phyloP scores from a whole-genome alignment of 2,888 invertebrate species.

The Cyaniris semiargus region DNA sequence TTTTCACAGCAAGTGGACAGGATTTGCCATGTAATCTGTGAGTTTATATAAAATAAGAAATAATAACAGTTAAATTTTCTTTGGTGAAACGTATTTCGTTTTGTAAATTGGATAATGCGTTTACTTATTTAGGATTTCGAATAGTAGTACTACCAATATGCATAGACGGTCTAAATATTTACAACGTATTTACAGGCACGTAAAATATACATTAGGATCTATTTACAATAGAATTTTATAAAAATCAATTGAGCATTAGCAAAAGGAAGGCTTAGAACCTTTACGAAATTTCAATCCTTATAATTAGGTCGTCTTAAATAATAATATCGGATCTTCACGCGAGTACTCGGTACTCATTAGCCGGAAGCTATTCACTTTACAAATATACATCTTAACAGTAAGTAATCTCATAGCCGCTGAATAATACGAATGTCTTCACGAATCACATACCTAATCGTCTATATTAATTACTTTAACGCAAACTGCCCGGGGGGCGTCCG shows the following conservation, averaged over 20 bases:
- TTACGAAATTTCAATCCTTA: slow-evolving; percentile 63
- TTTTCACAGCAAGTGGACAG: neutral
- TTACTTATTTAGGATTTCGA: slow-evolving; percentile 17
- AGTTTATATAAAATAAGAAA: slow-evolving; percentile 35
- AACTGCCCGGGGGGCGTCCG: slow-evolving; percentile 55
- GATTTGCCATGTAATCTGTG: neutral
- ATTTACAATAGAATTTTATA: slow-evolving; percentile 67
- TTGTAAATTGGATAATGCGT: slow-evolving; percentile 30
- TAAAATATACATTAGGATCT: slow-evolving; percentile 47
- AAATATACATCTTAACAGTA: slow-evolving; percentile 73
- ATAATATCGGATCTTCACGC: slow-evolving; percentile 54
- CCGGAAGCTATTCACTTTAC: slow-evolving; percentile 58
- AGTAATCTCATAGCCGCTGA: slow-evolving; percentile 78
- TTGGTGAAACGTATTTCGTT: slow-evolving; percentile 53
- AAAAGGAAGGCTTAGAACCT: slow-evolving; percentile 68
- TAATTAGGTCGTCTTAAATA: slow-evolving; percentile 49
- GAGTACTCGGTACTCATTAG: slow-evolving; percentile 78
- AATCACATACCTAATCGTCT: slow-evolving; percentile 55
- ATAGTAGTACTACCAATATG: slow-evolving; percentile 31
- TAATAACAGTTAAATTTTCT: slow-evolving; percentile 53
- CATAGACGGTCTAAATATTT: slow-evolving; percentile 39
- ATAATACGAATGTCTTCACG: slow-evolving; percentile 53
- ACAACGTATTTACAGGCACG: slow-evolving; percentile 44
- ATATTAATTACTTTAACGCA: slow-evolving; percentile 70
- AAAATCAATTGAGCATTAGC: slow-evolving; percentile 77